Percentiles rank a stretch among this genome's conserved stretches.
These are phyloP conservation scores for Hyperoplus lanceolatus DNA, from an alignment of 2,797 vertebrate species.

Conservation along the genomic window DNA sequence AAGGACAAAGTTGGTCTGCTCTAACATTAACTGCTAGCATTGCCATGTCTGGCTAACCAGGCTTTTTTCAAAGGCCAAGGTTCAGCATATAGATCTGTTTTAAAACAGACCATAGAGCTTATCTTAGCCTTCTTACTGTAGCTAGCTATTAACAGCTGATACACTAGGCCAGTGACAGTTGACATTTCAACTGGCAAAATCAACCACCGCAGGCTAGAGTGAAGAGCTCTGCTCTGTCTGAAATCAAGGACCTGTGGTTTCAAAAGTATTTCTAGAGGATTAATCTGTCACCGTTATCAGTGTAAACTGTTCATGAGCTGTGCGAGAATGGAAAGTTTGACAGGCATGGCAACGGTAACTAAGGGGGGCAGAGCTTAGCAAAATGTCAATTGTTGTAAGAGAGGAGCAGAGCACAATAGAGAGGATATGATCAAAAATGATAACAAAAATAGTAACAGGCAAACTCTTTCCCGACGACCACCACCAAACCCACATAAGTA, in stretches of 20 bases:
- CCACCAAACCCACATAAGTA: constrained; percentile 25
- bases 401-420: constrained; percentile 21
- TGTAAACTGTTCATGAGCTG: constrained; percentile 12
- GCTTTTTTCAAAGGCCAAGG: too few relatives aligned
- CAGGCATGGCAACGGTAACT: constrained; percentile 48
- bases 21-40: neutral
- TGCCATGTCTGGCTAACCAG: neutral
- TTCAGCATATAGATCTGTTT: neutral
- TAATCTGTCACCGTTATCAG: neutral
- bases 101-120: neutral
- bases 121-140: neutral
- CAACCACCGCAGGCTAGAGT: neutral
- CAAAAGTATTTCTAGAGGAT: neutral
- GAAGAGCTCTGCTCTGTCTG: neutral
- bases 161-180: neutral
- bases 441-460: constrained; percentile 33
- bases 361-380: neutral
- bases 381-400: constrained; percentile 32
- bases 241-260: neutral
- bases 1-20: neutral
- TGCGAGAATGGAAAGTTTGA: constrained; percentile 31
- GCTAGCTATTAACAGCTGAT: neutral
- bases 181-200: neutral
- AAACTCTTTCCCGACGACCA: constrained; percentile 26
- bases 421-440: constrained; percentile 33